Percentiles rank a stretch among this genome's conserved stretches.
phyloP scores from a whole-genome alignment of 2,888 invertebrate genomes.

The Boloria euphrosyne region DNA sequence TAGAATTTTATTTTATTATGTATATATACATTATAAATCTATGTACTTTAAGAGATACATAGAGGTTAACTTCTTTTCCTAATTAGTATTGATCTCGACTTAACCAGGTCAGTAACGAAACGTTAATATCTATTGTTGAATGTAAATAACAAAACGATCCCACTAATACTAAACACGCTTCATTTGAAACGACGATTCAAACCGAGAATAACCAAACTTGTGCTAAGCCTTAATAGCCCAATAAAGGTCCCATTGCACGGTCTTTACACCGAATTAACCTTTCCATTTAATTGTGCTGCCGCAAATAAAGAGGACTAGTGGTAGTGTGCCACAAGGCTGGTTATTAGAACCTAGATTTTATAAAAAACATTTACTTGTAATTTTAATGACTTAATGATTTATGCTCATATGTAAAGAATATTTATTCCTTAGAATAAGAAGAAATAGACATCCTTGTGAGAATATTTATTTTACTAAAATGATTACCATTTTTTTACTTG shows the following conservation, averaged over 20 bases:
- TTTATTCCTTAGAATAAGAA: too few relatives aligned
- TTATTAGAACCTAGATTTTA: slow-evolving; percentile 21
- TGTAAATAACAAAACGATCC: slow-evolving; percentile 5
- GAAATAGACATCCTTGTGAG: too few relatives aligned
- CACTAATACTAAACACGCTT: slow-evolving; percentile 28
- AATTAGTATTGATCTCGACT: too few relatives aligned
- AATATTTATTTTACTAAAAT: too few relatives aligned
- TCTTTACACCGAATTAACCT: slow-evolving; percentile 34
- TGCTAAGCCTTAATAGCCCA: slow-evolving; percentile 30
- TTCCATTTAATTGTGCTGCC: slow-evolving; percentile 31
- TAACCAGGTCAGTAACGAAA: background rate
- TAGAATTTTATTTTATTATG: too few relatives aligned
- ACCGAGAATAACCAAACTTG: slow-evolving; percentile 31
- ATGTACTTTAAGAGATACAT: too few relatives aligned
- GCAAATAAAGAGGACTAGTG: slow-evolving; percentile 26
- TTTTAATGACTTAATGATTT: too few relatives aligned
- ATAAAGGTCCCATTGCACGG: slow-evolving; percentile 32
- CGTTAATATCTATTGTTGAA: slow-evolving; percentile 4
- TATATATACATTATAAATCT: too few relatives aligned
- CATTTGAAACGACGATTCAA: slow-evolving; percentile 28
- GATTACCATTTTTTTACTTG: too few relatives aligned
- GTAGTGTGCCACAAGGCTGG: slow-evolving; percentile 18
- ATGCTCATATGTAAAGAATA: too few relatives aligned
- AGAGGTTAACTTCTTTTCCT: too few relatives aligned
- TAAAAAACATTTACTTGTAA: background rate